Percentiles rank a stretch among this genome's conserved stretches.
These are phyloP conservation scores for Synanthedon tipuliformis DNA, from an alignment of 2,888 invertebrate species.

Conservation along the genomic window DNA sequence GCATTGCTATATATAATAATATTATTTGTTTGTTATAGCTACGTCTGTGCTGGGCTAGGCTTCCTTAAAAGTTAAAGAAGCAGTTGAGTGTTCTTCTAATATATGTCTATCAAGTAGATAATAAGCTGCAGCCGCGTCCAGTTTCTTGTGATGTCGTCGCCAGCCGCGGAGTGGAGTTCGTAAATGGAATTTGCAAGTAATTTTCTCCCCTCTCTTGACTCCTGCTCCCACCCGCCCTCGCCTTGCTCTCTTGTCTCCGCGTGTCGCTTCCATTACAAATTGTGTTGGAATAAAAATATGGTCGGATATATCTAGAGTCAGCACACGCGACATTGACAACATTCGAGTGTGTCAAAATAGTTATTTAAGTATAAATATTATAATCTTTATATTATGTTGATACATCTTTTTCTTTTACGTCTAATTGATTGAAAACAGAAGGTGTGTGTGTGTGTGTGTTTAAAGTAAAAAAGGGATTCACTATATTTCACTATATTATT, in stretches of 20 bases:
- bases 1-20: too few species aligned
- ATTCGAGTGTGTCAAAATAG: not conserved
- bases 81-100: not conserved
- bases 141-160: conserved; percentile 10
- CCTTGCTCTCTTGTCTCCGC: conserved; percentile 65
- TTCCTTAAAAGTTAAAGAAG: too few species aligned
- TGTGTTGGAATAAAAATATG: conserved; percentile 70
- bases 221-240: conserved; percentile 24
- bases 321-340: conserved; percentile 3
- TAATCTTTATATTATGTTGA: not conserved
- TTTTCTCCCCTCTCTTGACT: conserved; percentile 39
- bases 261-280: conserved; percentile 69
- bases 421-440: too few species aligned
- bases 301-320: conserved; percentile 33
- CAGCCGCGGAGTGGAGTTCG: conserved; percentile 43
- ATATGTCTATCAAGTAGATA: not conserved
- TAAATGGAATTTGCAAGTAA: conserved; percentile 71
- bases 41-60: too few species aligned
- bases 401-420: not conserved
- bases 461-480: too few species aligned
- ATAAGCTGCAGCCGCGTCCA: not conserved
- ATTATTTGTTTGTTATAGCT: too few species aligned
- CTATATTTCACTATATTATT: too few species aligned
- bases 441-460: too few species aligned
- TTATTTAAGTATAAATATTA: too few species aligned